Percentiles rank a stretch among this genome's conserved stretches.
These are phyloP conservation scores for Thysanoteuthis rhombus DNA, from an alignment of 2,888 invertebrate genomes.

Conservation along the genomic window DNA sequence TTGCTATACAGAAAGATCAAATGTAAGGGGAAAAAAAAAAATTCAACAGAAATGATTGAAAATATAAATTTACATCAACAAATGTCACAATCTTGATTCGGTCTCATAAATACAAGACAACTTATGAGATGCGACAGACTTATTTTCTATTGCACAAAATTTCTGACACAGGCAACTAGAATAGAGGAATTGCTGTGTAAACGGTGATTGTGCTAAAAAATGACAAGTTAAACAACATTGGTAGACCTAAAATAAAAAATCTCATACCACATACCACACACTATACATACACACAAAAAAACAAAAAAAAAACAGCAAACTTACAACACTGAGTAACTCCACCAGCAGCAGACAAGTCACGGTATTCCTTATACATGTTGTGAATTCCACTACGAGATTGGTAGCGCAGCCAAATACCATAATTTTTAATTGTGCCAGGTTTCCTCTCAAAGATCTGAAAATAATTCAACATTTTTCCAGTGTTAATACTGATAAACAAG, in stretches of 20 bases:
- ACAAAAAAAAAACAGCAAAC: constrained; percentile 45
- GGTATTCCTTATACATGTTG: constrained; percentile 99
- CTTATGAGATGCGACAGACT: background rate
- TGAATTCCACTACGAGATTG: constrained; percentile 98
- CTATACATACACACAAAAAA: background rate
- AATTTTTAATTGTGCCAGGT: constrained; percentile 96
- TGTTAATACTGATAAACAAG: too few relatives aligned
- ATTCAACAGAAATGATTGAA: too few relatives aligned
- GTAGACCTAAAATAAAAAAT: background rate
- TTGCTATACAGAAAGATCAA: too few relatives aligned
- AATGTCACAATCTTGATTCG: background rate
- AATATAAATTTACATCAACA: background rate
- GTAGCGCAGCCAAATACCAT: constrained; percentile 98
- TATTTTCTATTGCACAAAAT: constrained; percentile 14
- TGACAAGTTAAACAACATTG: background rate
- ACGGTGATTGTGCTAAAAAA: constrained; percentile 16
- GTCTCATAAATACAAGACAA: background rate
- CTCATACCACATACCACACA: background rate
- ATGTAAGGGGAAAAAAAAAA: too few relatives aligned
- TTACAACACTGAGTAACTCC: constrained; percentile 94
- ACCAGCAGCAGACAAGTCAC: constrained; percentile 92
- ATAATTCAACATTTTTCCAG: constrained; percentile 1
- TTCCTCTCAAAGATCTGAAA: constrained; percentile 84
- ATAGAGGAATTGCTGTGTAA: background rate
- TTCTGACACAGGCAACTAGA: constrained; percentile 13